phyloP scores from a whole-genome alignment of 2,888 invertebrate genomes.

The Cotesia congregata region DNA sequence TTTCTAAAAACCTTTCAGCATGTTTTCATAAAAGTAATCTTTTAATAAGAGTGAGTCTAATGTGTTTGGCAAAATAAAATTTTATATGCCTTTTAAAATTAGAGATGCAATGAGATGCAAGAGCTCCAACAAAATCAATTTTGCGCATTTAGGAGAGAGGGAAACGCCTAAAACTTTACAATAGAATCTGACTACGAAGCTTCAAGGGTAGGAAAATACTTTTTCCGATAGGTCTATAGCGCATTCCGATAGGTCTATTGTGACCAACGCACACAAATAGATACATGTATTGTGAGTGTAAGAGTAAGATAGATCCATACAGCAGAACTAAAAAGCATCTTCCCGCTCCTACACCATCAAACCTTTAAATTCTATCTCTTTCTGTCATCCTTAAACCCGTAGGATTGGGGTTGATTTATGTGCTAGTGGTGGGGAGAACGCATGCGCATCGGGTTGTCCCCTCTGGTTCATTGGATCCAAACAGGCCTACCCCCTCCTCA shows the following conservation, averaged over 20 bases:
- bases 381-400: conserved; percentile 20
- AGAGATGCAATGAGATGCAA: neutral
- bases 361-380: conserved; percentile 13
- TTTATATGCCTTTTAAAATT: no score
- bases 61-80: no score
- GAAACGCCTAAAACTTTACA: neutral
- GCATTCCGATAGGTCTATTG: neutral
- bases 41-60: no score
- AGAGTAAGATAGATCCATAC: conserved; percentile 9
- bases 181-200: neutral
- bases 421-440: conserved; percentile 57
- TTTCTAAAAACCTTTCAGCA: no score
- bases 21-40: no score
- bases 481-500: conserved; percentile 54
- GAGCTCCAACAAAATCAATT: neutral
- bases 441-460: conserved; percentile 56
- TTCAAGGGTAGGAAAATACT: neutral
- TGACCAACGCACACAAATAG: neutral
- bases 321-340: neutral
- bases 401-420: conserved; percentile 64
- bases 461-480: conserved; percentile 36
- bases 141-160: neutral
- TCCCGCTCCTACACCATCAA: conserved; percentile 8
- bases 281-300: neutral
- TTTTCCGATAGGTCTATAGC: neutral